Evolutionary conservation across 2,797 vertebrate species (phyloP).

Genomic region (Eidolon dupreanum): DNA sequence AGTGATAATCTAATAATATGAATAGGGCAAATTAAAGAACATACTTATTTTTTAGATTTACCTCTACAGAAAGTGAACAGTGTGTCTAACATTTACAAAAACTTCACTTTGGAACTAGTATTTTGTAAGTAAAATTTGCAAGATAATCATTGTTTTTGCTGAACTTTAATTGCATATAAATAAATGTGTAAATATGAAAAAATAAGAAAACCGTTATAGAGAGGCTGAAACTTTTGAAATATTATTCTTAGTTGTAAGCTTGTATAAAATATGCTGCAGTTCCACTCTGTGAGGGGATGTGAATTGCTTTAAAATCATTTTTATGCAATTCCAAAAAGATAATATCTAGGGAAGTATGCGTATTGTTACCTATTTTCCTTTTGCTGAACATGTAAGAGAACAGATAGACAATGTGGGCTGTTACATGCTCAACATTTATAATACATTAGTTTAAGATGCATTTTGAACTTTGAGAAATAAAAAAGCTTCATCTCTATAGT

Average conservation of each 20-base stretch:
- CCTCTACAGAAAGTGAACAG: not conserved
- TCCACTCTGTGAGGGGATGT: not conserved
- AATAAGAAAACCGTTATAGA: conserved; percentile 50
- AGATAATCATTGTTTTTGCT: conserved; percentile 7
- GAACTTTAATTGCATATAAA: conserved; percentile 38
- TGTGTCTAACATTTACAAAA: conserved; percentile 41
- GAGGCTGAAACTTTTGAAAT: conserved; percentile 35
- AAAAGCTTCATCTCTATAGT: not conserved
- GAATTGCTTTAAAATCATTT: conserved; percentile 63
- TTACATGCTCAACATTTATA: not conserved
- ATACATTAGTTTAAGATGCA: not conserved
- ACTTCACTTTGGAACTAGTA: not conserved
- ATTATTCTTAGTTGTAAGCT: conserved; percentile 28
- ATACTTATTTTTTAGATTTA: not conserved
- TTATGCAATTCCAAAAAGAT: conserved; percentile 51
- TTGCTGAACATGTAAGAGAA: conserved; percentile 31
- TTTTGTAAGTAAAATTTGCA: conserved; percentile 62
- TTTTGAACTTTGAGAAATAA: not conserved
- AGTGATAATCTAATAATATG: not conserved
- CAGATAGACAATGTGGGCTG: not conserved
- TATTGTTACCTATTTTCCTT: conserved; percentile 57
- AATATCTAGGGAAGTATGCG: conserved; percentile 33
- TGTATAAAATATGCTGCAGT: conserved; percentile 21
- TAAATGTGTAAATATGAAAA: not conserved
- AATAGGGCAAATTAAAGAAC: not conserved